A percentile compares a stretch with the other conserved stretches of the same genome.
phyloP scores from a whole-genome alignment of 2,888 invertebrate species.

The Tachina grossa region DNA sequence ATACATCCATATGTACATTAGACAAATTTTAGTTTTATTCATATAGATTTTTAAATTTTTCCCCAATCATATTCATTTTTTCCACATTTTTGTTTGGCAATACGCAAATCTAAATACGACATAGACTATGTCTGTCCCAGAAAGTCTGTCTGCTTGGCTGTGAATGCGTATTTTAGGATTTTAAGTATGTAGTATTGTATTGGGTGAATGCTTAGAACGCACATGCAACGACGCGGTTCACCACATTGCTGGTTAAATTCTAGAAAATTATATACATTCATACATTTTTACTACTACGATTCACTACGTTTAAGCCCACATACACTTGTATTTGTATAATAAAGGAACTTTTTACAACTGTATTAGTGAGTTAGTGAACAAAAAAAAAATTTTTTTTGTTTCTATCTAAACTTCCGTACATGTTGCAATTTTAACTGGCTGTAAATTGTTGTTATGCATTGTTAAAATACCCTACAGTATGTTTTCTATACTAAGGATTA shows the following conservation, averaged over 20 bases:
- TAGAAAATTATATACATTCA: slow-evolving; percentile 66
- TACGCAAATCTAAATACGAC: slow-evolving; percentile 66
- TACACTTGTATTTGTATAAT: slow-evolving; percentile 40
- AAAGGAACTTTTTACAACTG: slow-evolving; percentile 48
- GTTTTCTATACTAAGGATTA: neutral
- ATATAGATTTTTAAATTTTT: slow-evolving; percentile 47
- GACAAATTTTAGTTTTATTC: slow-evolving; percentile 68
- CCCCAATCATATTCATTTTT: slow-evolving; percentile 15
- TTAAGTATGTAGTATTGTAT: slow-evolving; percentile 12
- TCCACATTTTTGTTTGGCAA: slow-evolving; percentile 38
- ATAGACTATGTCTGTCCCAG: slow-evolving; percentile 19
- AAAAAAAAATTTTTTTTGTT: neutral
- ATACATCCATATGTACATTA: slow-evolving; percentile 38
- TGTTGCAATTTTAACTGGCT: slow-evolving; percentile 68
- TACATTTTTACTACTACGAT: slow-evolving; percentile 20
- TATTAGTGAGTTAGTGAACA: slow-evolving; percentile 26
- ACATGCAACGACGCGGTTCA: slow-evolving; percentile 69
- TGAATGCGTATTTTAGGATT: slow-evolving; percentile 36
- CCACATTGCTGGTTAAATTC: slow-evolving; percentile 69
- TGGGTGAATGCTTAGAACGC: slow-evolving; percentile 63
- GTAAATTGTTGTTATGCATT: slow-evolving; percentile 54
- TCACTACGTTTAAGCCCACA: slow-evolving; percentile 30
- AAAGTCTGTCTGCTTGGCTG: slow-evolving; percentile 5
- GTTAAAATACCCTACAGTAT: slow-evolving; percentile 20
- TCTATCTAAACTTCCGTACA: slow-evolving; percentile 65